Conservation (phyloP, 2,888 invertebrate genomes). For the Diabrotica balteata region DNA sequence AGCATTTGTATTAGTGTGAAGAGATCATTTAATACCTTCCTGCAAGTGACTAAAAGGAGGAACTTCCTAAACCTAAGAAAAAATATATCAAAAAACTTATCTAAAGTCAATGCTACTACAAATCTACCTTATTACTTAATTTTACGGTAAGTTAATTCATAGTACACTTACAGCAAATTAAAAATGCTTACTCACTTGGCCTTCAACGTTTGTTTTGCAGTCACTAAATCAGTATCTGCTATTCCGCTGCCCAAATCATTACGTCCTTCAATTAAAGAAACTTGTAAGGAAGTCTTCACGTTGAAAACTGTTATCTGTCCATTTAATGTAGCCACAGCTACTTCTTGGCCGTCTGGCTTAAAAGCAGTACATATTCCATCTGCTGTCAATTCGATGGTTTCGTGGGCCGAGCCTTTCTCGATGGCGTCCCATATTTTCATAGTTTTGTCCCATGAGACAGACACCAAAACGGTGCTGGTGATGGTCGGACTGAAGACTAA, state of each 20-base stretch:
- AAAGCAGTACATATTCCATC: conserved; percentile 88
- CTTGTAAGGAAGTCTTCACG: conserved; percentile 73
- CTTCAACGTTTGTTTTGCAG: conserved; percentile 82
- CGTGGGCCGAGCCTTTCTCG: conserved; percentile 79
- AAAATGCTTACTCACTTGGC: conserved; percentile 73
- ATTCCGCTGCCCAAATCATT: conserved; percentile 88
- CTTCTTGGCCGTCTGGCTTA: conserved; percentile 89
- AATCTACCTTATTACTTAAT: no score
- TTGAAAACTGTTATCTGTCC: conserved; percentile 86
- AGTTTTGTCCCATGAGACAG: conserved; percentile 95
- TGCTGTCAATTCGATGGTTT: conserved; percentile 77
- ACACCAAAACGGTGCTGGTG: conserved; percentile 78
- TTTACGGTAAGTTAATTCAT: not conserved
- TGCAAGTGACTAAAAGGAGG: no score
- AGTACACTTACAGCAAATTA: conserved; percentile 28
- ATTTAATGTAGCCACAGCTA: conserved; percentile 91
- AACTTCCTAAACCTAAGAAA: no score
- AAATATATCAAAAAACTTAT: no score
- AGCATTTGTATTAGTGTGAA: no score
- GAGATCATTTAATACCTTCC: no score
- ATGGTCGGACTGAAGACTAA: conserved; percentile 80
- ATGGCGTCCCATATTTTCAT: conserved; percentile 92
- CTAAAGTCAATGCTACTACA: no score
- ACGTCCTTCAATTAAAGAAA: conserved; percentile 84
- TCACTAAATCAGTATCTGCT: conserved; percentile 83